Base-by-base conservation (phyloP, 2,113 vertebrate species). In the Oryzias melastigma region DNA sequence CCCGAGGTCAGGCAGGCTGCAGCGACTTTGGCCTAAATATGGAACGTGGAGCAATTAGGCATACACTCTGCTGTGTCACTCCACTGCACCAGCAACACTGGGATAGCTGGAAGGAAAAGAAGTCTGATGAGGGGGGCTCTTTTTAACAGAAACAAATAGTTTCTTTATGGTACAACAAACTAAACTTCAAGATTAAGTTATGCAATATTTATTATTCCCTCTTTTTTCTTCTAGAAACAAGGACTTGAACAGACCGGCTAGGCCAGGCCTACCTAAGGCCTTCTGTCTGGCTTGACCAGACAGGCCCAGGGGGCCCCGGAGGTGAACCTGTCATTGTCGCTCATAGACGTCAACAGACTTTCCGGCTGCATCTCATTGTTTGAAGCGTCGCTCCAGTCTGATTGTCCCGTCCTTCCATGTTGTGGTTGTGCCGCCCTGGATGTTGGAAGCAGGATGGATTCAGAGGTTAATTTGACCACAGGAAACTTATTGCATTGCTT, bases 401-500 rank as follows among this genome's bases (percentile, higher is more conserved):
- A 68, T 62, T 52, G 58, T 77, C 64, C 59, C 41, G 40, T 69
- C 60, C 58, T 64, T 79, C 78, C 76, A 73, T 77, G 76, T 78
- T 67, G 45, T 69, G 68, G 73, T 89, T 48, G 65, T 79, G 67
- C 73, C 68, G 85, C 77, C 57, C 67, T 75, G 83, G 76, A 84
- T 83, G 74, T 74, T 71, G 69, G 83, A 71, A 81, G 58, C 88
- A 92, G 87, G 82, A 93, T 93, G 92, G 92, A 89, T 89, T 62
- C 52, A 14, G 49, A 80, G 85, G 83, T 91, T 88, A 80, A 90
- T 88, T 81, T 91, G 89, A 92, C 63, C 27, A 51, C 73, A 80
- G 65, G 81, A 52, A 63, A 48, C 69, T 65, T 72, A 17, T 52
- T 75, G 81, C 86, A 81, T 79, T 60, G 72, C 78, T 80, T 77